Evolutionary conservation across 2,113 vertebrate species (phyloP), one percentile per base, ranked within the genome.

Genomic region (Echinops telfairi): DNA sequence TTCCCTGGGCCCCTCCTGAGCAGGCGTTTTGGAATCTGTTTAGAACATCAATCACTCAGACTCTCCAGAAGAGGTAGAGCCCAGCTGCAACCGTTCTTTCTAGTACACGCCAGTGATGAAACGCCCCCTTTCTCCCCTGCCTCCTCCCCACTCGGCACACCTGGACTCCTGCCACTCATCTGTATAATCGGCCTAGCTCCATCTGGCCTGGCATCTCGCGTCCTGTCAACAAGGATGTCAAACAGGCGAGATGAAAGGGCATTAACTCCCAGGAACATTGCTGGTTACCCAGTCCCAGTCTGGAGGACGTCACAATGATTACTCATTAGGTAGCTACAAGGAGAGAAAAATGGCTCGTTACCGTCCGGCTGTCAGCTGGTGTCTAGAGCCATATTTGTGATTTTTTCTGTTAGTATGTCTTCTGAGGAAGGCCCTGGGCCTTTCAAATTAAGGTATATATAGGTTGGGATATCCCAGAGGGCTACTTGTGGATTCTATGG

Each of bases 171-270:
- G 92, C 93, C 95, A 94, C 94, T 97, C 94, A 91, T 87, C 92
- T 94, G 91, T 71, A 77, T 86, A 79, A 92, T 40, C 83, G 25
- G 23, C 75, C 76, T 84, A 20, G 83, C 0, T 2, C 96, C 97
- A 97, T 96, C 97, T 97, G 97, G 95, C 90, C 83, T n/a, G 0
- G 84, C 57, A 75, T 87, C 90, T 87, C 47, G 0, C 88, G 94
- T 95, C 90, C 93, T 95, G 96, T 96, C 96, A 96, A 92, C 93
- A 94, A 57, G 86, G 93, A 95, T 93, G 95, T 95, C 96, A 97
- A 95, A 96, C 90, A 97, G 96, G 84, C 73, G 76, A 89, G 92
- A 97, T 95, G 86, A 97, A 95, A 96, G 95, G 92, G 87, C 20
- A 0, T 73, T 75, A 94, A 94, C 96, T 96, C 93, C 40, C 75